phyloP scores from a whole-genome alignment of 2,113 vertebrate genomes.

The Corvus moneduloides region DNA sequence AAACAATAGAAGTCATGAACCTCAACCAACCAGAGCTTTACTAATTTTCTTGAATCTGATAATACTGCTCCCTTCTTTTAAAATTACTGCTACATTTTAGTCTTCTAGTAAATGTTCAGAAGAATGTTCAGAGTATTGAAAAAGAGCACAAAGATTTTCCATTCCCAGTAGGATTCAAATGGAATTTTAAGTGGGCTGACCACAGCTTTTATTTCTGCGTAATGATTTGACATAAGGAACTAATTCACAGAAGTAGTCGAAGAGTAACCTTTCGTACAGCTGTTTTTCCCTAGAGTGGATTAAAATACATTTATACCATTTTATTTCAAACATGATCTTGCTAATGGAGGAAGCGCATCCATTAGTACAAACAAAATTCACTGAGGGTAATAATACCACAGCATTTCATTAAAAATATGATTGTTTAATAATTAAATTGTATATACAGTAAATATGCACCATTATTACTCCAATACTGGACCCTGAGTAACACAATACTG shows the following conservation, averaged over 20 bases:
- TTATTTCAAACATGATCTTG: constrained; percentile 33
- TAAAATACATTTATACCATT: constrained; percentile 50
- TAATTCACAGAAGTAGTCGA: constrained; percentile 19
- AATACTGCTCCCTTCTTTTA: not conserved
- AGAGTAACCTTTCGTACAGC: not conserved
- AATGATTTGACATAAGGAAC: constrained; percentile 50
- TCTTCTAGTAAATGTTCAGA: constrained; percentile 6
- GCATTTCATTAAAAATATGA: constrained; percentile 46
- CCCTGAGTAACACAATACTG: not conserved
- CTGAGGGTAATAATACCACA: constrained; percentile 4
- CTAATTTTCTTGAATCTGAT: not conserved
- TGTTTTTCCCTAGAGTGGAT: constrained; percentile 39
- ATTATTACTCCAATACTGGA: not conserved
- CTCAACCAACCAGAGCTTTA: not conserved
- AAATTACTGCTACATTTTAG: not conserved
- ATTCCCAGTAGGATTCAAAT: constrained; percentile 46
- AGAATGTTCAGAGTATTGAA: not conserved
- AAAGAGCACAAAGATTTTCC: not conserved
- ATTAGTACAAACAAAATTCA: constrained; percentile 47
- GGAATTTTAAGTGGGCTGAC: constrained; percentile 56
- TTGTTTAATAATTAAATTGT: constrained; percentile 59
- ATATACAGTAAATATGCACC: constrained; percentile 3
- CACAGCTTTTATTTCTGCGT: constrained; percentile 53
- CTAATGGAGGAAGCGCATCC: constrained; percentile 47
- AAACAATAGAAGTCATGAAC: not conserved